Base-by-base conservation (phyloP, 1,140 invertebrate genomes). In the Wasmannia auropunctata region DNA sequence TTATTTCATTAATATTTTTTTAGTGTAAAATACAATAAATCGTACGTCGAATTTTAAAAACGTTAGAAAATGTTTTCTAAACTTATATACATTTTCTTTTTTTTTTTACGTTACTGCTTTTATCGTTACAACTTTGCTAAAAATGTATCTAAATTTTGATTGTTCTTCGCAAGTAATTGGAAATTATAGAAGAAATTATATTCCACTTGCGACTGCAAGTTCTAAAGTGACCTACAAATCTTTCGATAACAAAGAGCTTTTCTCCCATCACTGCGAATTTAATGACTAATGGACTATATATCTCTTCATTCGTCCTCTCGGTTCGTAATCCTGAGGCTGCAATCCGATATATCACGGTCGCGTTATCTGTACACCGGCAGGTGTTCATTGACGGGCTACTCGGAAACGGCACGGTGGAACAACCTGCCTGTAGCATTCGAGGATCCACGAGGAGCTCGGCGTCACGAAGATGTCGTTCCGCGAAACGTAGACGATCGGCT, bases 391-490 rank as follows among this genome's bases (percentile, higher is more conserved):
- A 62, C 69, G 37, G n/a, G 43, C 69, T 69, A 49, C 65, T 83
- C 19, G 22, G 34, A 70, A n/a, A 43, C 19, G 22, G 22, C 58
- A 65, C 11, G 43, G n/a, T 80, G 16, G 67, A 72, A 34, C 31
- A 81, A 91, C 86, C 92, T 96, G 98, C 98, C 97, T 98, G 95
- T 97, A 98, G 92, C 96, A 97, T 94, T 98, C 97, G 25, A 98
- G 93, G 62, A 96, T 94, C 97, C 97, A 98, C 34, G 96, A 96
- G 4, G 97, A 97, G 88, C 96, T 97, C 25, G 96, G 95, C 3
- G 97, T 97, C 6, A 99, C 94, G 95, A 99, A 98, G 67, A 97
- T 96, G 94, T 99, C 98, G 83, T 97, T 97, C 86, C 96, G 96
- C n/a, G 96, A 93, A 28, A 98, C 93, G 93, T 98, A 99, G 67